Conservation (phyloP, 1,140 invertebrate genomes). For the Drosophila albomicans region DNA sequence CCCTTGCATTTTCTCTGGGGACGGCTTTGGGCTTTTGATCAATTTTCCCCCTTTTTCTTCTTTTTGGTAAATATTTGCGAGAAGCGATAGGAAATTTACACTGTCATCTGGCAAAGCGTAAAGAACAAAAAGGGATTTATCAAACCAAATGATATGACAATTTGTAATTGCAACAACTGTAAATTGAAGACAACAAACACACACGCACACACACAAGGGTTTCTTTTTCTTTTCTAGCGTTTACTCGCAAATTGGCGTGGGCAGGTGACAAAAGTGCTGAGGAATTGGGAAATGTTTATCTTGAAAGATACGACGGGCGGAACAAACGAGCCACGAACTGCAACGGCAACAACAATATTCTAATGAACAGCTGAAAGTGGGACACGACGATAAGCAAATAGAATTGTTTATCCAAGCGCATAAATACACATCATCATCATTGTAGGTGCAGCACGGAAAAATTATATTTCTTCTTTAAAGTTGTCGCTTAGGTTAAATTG, state of each 20-base stretch:
- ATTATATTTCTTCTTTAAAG: background rate
- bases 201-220: background rate
- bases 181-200: constrained; percentile 30
- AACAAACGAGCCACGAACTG: constrained; percentile 38
- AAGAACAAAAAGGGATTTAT: constrained; percentile 45
- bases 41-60: constrained; percentile 13
- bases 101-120: constrained; percentile 43
- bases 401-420: background rate
- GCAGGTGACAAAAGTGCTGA: constrained; percentile 51
- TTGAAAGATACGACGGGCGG: constrained; percentile 47
- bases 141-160: constrained; percentile 52
- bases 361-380: constrained; percentile 64
- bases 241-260: constrained; percentile 70
- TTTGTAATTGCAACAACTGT: constrained; percentile 52
- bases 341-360: constrained; percentile 32
- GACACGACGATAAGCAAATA: constrained; percentile 23
- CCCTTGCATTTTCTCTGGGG: background rate
- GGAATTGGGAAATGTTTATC: constrained; percentile 31
- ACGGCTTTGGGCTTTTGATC: constrained; percentile 67
- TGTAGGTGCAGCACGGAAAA: background rate
- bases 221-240: constrained; percentile 41
- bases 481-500: too few species aligned
- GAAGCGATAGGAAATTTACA: constrained; percentile 53
- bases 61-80: constrained; percentile 69
- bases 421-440: background rate